These are phyloP conservation scores for Epizoanthus fatuus DNA, from an alignment of 92 coral and sea anemone genomes.

Conservation along the genomic window DNA sequence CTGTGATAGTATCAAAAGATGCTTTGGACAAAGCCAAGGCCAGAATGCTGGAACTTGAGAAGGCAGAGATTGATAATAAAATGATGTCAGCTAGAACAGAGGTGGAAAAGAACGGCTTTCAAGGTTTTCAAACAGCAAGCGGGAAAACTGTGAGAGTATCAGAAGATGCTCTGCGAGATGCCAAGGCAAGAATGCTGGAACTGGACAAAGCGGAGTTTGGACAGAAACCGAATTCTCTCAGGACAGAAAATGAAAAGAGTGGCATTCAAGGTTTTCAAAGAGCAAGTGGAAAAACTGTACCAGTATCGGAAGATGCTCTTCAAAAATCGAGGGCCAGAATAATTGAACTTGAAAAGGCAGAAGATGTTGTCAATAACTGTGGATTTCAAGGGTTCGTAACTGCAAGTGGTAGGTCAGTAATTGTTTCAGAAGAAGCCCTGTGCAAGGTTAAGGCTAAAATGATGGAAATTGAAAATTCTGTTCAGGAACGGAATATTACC, in stretches of 20 bases:
- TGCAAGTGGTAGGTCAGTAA: slow-evolving; percentile 40
- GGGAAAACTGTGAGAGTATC: slow-evolving; percentile 55
- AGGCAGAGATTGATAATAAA: background rate
- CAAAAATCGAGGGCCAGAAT: slow-evolving; percentile 51
- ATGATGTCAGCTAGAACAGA: no score
- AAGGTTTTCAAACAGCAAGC: slow-evolving; percentile 63
- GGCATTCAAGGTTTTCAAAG: slow-evolving; percentile 18
- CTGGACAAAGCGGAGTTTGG: background rate
- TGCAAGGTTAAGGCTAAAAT: background rate
- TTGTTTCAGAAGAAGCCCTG: slow-evolving; percentile 9
- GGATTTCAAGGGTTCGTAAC: slow-evolving; percentile 49
- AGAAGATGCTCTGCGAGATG: slow-evolving; percentile 54
- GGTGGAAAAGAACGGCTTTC: no score
- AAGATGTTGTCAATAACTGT: background rate
- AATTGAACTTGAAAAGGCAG: background rate
- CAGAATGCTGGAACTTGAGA: background rate
- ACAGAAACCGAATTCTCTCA: background rate
- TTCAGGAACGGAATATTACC: no score
- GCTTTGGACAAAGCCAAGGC: no score
- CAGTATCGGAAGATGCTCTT: slow-evolving; percentile 41
- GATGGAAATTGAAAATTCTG: background rate
- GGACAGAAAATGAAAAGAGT: background rate
- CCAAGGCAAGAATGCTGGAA: slow-evolving; percentile 22
- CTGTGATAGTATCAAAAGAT: no score
- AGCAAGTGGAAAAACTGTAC: slow-evolving; percentile 35